Evolutionary conservation across 2,888 invertebrate genomes (phyloP), one percentile per base, ranked within the genome.

Genomic region (Eupithecia tripunctaria): DNA sequence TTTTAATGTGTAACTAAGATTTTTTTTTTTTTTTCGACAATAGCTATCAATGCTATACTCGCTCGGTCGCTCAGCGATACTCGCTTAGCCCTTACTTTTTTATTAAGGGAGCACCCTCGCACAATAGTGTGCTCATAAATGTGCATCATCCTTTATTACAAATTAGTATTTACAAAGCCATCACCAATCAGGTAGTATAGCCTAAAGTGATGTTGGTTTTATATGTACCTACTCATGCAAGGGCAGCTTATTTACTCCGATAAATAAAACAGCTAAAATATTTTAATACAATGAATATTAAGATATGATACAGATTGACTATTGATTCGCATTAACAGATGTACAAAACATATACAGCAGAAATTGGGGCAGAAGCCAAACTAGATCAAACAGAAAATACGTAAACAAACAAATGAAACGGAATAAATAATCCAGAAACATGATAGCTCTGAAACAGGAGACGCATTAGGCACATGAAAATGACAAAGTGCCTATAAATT

Each of bases 401-500:
- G 47, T 69, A 68, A 56, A 75, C 68, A 72, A 76, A 72, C 66
- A 76, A 76, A 78, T 72, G 77, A 76, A 75, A 74, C 73, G 67
- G 70, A 68, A 77, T 78, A 79, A 78, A 78, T 78, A 75, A 75
- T 74, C 72, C 74, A 68, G 71, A 59, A 77, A 79, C 72, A 77
- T 78, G 76, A 82, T 80, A 75, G 78, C 72, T 78, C 78, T 71
- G 79, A 70, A 79, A 75, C 78, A 79, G 76, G 72, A 81, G 80
- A 78, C 70, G 78, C 73, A 81, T 81, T 81, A 77, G 73, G 74
- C 75, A 80, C 79, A 82, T 81, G 80, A 84, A 83, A 80, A 84
- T 84, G 82, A 85, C 81, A 85, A 86, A 85, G 80, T 76, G 76
- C 73, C 81, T 81, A 82, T 85, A 85, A 85, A 85, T 84, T 81